Base-by-base conservation (phyloP, 2,888 invertebrate genomes). In the Xanthorhoe designata region DNA sequence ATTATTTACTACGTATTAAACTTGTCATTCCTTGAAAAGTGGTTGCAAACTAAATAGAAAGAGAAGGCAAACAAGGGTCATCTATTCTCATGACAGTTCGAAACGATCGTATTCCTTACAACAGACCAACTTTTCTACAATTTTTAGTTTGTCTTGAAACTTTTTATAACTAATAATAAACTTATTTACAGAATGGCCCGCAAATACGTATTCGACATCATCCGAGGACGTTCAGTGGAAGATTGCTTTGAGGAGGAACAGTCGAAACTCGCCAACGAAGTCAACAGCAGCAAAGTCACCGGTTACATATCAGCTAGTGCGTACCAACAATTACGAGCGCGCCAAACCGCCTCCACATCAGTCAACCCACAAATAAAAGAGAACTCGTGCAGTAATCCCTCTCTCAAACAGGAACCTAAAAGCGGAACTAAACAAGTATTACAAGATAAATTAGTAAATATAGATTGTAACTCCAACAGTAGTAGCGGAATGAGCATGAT, bases 171-270 rank as follows among this genome's bases (percentile, higher is more conserved):
- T 45, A 19, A n/a, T 45, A 4, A 13, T 38, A 47, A 61, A 42
- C 13, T 58, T 32, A 15, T 52, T 83, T 82, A 0, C 83, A 95
- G 96, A 71, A 87, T 96, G 60, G 95, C 96, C 0, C 94, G 95
- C 42, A 94, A 94, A 70, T 95, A 96, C 82, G 95, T 94, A 0
- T 95, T 92, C 76, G 92, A 94, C 0, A 96, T 96, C 13, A 94
- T 95, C 66, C 94, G 94, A 78, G 96, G 96, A 0, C 95, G 95
- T 73, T 89, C 94, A 0, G 94, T 95, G 1, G 96, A 96, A 49
- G 96, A 96, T 56, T 95, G 96, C 66, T 91, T 94, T 72, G 88
- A 90, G 64, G 94, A 94, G 45, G 94, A 94, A 72, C 88, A 91
- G 62, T 75, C 79, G 29, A 90, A 85, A 70, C 77, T 85, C 66